Conservation (phyloP, 2,113 vertebrate species). For the Aptenodytes forsteri region DNA sequence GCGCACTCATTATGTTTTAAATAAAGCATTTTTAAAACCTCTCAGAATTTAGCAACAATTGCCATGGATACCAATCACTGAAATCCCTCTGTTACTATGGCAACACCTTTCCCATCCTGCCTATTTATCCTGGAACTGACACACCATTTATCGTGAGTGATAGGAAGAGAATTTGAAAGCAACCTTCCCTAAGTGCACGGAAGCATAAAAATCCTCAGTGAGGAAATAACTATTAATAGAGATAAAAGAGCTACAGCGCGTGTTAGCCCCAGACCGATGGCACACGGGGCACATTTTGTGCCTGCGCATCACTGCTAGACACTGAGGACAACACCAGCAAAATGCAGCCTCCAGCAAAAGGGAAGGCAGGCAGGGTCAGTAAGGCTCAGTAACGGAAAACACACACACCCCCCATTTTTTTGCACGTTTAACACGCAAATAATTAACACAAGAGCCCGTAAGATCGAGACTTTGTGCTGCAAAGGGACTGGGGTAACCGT, state of each 20-base stretch:
- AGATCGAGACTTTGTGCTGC: rapidly evolving
- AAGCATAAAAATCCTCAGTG: constrained; percentile 35
- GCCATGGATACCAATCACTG: constrained; percentile 72
- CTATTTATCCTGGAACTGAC: constrained; percentile 52
- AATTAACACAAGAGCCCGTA: rapidly evolving
- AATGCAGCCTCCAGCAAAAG: rapidly evolving
- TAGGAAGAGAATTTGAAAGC: constrained; percentile 1
- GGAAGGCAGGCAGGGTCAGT: background rate
- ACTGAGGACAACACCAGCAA: rapidly evolving
- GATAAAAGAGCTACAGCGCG: background rate
- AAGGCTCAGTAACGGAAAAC: rapidly evolving
- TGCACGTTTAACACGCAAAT: rapidly evolving
- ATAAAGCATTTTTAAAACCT: constrained; percentile 37
- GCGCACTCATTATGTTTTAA: background rate
- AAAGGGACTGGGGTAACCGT: background rate
- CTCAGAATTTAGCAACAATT: constrained; percentile 62
- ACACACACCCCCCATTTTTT: rapidly evolving
- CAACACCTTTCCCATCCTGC: constrained; percentile 38
- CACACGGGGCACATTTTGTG: background rate
- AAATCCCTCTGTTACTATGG: constrained; percentile 63
- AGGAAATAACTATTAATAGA: constrained; percentile 39
- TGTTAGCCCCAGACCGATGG: background rate
- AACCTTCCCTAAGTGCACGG: background rate
- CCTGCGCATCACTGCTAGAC: background rate
- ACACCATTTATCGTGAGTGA: constrained; percentile 27